A percentile compares a stretch with the other conserved stretches of the same genome.
Conservation (phyloP, 2,113 vertebrate genomes). For the Parotia lawesii region DNA sequence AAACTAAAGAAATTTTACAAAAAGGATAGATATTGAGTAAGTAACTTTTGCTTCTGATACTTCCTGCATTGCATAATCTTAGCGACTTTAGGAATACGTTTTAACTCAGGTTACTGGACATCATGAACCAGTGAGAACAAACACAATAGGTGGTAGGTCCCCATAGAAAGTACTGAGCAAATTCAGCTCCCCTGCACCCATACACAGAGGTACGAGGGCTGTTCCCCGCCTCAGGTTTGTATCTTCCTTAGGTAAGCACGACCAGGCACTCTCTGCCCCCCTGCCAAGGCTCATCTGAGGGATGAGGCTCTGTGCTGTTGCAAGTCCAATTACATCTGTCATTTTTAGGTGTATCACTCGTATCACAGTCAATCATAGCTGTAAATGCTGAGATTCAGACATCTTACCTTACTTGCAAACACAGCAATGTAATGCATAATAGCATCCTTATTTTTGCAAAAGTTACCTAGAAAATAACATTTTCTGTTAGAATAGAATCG, state of each 20-base stretch:
- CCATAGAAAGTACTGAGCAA: accelerated
- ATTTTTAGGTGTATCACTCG: neutral
- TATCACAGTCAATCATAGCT: neutral
- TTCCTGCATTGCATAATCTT: neutral
- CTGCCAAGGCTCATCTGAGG: neutral
- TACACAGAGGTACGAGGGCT: neutral
- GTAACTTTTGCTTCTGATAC: neutral
- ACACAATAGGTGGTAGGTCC: accelerated
- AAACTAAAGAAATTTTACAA: neutral
- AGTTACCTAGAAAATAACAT: neutral
- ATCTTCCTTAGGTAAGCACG: neutral
- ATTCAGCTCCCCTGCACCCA: neutral
- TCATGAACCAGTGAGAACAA: neutral
- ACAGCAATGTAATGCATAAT: neutral
- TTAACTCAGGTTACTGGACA: neutral
- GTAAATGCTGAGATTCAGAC: neutral
- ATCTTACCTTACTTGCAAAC: neutral
- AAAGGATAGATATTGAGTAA: neutral
- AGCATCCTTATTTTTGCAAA: neutral
- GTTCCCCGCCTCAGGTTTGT: neutral
- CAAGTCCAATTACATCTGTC: neutral
- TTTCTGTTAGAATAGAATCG: neutral
- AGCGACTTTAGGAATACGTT: neutral
- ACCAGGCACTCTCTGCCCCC: neutral
- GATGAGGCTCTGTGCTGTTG: neutral